Base-by-base conservation (phyloP, 2,888 invertebrate genomes). In the Marronus borbonicus region DNA sequence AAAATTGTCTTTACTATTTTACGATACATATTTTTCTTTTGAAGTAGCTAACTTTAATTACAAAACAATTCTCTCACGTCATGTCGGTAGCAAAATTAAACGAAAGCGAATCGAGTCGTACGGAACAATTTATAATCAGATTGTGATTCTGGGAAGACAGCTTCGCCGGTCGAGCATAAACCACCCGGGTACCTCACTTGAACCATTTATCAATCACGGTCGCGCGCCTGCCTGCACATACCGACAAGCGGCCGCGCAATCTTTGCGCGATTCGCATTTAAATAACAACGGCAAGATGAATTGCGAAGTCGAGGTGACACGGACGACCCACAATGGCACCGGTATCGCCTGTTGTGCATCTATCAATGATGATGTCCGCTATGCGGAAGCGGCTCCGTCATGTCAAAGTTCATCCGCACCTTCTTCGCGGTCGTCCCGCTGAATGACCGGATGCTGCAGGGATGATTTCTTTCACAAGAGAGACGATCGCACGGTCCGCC, bases 361-460 rank as follows among this genome's bases (percentile, higher is more conserved):
- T 60, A 77, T 76, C 72, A 77, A 77, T 77, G 70, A 72, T 77
- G 78, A 72, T 65, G 76, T 78, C 83, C 84, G 85, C 85, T 85
- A 87, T 87, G 87, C 87, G 87, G 87, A 87, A 87, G 85, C 84
- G 81, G 81, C 84, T 79, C 80, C 81, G 65, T 80, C 81, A 69
- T 79, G 86, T 86, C 86, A 86, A 78, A 86, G 87, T 85, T 87
- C 87, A 84, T 81, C 85, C 86, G 84, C 87, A 86, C 87, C 86
- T 68, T 68, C 86, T 68, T 64, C 85, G 82, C 85, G 85, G 82
- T 85, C 85, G 83, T 86, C 83, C 86, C 85, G 85, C 86, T 85
- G 44, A 74, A 74, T 74, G 85, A 86, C 86, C 86, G 85, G 85
- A 85, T 84, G 84, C 84, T 82, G 69, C 76, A 55, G 58, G 44